Percentiles rank a stretch among this genome's conserved stretches.
Conservation (phyloP, 2,113 vertebrate species). For the Noturus placidus region DNA sequence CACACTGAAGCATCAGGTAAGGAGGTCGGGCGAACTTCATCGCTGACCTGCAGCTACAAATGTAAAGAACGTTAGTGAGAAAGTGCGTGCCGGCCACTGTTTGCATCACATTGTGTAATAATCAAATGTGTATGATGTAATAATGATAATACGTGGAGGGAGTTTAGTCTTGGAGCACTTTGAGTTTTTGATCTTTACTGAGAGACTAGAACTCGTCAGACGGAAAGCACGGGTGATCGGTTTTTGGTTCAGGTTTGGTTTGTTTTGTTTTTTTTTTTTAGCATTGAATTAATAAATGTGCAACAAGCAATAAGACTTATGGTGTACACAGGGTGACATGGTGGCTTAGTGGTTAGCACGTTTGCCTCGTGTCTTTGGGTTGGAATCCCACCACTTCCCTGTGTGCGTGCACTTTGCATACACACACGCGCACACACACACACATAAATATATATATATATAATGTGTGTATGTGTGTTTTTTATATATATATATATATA, state of each 20-base stretch:
- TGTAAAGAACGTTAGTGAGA: not conserved
- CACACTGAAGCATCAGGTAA: constrained; percentile 60
- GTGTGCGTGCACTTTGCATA: no score
- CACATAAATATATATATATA: no score
- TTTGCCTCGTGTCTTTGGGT: no score
- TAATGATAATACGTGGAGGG: not conserved
- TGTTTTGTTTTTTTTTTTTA: not conserved
- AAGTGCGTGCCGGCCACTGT: not conserved
- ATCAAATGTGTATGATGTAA: not conserved
- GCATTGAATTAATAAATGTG: not conserved
- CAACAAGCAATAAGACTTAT: not conserved
- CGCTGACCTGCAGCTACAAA: constrained; percentile 23
- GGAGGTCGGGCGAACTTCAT: fast-evolving
- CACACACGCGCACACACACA: no score
- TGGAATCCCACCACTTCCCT: no score
- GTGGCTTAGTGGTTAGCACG: no score
- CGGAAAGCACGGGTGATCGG: not conserved
- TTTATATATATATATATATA: no score
- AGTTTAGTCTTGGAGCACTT: not conserved
- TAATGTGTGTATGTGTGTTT: no score
- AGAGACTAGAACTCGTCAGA: not conserved
- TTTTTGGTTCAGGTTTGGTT: not conserved
- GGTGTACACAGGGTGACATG: no score
- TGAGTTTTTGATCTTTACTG: no score
- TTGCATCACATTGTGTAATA: not conserved